Evolutionary conservation across 92 coral and sea anemone genomes (phyloP).

Genomic region (Siderastrea siderea): DNA sequence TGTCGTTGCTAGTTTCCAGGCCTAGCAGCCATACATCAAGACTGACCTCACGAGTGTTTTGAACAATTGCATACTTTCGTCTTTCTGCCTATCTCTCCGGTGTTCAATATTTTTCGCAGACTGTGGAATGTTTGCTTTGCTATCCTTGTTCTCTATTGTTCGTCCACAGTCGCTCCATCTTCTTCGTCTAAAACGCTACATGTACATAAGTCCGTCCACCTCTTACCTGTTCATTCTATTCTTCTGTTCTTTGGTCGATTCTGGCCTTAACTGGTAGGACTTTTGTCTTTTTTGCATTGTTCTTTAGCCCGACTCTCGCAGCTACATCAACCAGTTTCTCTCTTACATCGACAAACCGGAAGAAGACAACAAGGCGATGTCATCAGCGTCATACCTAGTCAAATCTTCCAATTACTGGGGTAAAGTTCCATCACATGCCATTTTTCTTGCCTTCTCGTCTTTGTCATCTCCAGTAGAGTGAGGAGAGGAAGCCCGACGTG

Average conservation of each 20-base stretch:
- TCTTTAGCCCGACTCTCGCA: slow-evolving; percentile 17
- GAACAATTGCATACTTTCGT: slow-evolving; percentile 36
- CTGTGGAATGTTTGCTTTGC: slow-evolving; percentile 24
- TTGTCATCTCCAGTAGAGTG: not conserved
- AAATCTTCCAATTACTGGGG: not conserved
- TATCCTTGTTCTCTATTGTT: slow-evolving; percentile 7
- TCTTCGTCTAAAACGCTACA: slow-evolving; percentile 32
- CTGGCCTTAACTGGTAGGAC: not conserved
- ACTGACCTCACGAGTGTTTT: slow-evolving; percentile 36
- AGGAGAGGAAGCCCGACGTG: not conserved
- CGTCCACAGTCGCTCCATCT: slow-evolving; percentile 42
- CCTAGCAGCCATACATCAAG: slow-evolving; percentile 26
- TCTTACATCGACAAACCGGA: not conserved
- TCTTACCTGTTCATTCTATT: not conserved
- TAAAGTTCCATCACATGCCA: slow-evolving; percentile 12
- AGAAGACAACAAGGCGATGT: slow-evolving; percentile 1
- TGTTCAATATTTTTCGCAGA: slow-evolving; percentile 29
- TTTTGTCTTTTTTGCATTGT: slow-evolving; percentile 9
- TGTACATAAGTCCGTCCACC: slow-evolving; percentile 29
- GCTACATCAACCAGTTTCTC: slow-evolving; percentile 10
- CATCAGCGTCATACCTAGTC: not conserved
- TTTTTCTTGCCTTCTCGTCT: slow-evolving; percentile 11
- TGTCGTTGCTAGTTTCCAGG: slow-evolving; percentile 24
- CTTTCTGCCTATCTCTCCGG: slow-evolving; percentile 15
- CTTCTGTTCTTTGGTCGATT: slow-evolving; percentile 9